These are phyloP conservation scores for Arrhopalites spinosus DNA, from an alignment of 2,888 invertebrate species.

Conservation along the genomic window DNA sequence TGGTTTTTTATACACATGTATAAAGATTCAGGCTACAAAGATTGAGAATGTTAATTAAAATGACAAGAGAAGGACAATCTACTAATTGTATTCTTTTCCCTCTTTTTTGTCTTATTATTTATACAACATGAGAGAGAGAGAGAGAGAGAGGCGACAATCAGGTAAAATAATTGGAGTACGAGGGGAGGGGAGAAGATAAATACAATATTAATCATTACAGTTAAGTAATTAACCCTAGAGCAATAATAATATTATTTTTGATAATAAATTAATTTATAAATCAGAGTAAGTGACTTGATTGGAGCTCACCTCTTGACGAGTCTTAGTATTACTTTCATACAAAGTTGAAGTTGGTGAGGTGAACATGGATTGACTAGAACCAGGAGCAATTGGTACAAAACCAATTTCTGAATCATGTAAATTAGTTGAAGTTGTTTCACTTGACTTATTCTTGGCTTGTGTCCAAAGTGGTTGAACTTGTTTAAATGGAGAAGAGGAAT, in stretches of 20 bases:
- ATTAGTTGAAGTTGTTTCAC: no score
- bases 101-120: not conserved
- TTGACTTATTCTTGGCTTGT: not conserved
- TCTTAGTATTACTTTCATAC: slow-evolving; percentile 26
- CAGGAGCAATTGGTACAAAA: slow-evolving; percentile 62
- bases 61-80: not conserved
- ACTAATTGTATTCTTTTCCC: not conserved
- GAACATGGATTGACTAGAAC: slow-evolving; percentile 15
- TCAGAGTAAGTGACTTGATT: slow-evolving; percentile 16
- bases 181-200: not conserved
- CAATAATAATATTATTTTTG: not conserved
- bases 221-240: no score
- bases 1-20: no score
- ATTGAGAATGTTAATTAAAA: slow-evolving; percentile 2
- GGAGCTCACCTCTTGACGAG: slow-evolving; percentile 30
- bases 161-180: not conserved
- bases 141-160: not conserved
- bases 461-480: slow-evolving; percentile 27
- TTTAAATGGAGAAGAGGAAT: slow-evolving; percentile 11
- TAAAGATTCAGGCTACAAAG: no score
- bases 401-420: slow-evolving; percentile 66
- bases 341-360: not conserved
- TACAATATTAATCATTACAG: no score
- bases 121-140: not conserved
- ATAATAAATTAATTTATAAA: slow-evolving; percentile 16